Conservation (phyloP, 2,113 vertebrate genomes). For the Haliaeetus leucogaster region DNA sequence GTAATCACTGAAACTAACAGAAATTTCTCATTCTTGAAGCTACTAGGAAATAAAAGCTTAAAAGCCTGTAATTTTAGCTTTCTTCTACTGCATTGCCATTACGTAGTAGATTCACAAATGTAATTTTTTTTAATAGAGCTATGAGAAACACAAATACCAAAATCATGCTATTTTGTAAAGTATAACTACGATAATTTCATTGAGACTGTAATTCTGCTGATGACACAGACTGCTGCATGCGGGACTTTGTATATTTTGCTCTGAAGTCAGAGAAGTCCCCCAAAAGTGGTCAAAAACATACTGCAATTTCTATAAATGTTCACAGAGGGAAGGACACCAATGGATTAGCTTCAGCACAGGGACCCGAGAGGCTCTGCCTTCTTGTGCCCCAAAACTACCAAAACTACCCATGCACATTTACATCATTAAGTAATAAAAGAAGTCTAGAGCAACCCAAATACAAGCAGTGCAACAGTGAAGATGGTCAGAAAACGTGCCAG, state of each 20-base stretch:
- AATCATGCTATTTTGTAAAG: not conserved
- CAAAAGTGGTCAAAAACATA: not conserved
- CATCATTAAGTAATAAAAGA: not conserved
- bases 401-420: not conserved
- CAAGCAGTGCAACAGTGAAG: not conserved
- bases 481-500: not conserved
- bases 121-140: not conserved
- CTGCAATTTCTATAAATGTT: not conserved
- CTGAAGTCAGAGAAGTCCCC: not conserved
- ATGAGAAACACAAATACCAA: not conserved
- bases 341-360: not conserved
- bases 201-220: not conserved
- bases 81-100: not conserved
- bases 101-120: not conserved
- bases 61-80: not conserved
- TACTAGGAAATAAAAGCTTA: not conserved
- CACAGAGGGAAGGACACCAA: not conserved
- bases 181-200: not conserved
- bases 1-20: not conserved
- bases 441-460: not conserved
- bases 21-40: not conserved
- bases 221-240: not conserved
- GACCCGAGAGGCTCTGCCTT: not conserved
- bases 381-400: not conserved
- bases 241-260: not conserved